These are phyloP conservation scores for Epizoanthus scotinus DNA, from an alignment of 92 coral and sea anemone genomes.

Conservation along the genomic window DNA sequence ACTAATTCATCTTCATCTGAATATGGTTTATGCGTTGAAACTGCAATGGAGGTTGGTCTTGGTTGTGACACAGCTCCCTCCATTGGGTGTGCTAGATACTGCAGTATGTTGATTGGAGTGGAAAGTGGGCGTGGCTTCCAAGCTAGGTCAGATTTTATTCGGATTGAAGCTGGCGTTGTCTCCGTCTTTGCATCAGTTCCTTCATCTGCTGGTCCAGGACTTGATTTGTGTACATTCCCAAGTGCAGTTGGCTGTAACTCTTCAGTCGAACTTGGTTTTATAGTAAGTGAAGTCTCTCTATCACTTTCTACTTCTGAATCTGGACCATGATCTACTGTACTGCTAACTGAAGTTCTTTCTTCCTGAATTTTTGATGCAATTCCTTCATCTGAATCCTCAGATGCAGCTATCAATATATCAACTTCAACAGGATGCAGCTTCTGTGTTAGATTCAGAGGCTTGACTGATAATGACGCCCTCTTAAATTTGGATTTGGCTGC, in stretches of 20 bases:
- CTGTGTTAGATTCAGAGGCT: constrained; percentile 1
- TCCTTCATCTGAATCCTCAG: background rate
- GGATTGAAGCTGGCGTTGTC: background rate
- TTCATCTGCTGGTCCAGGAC: background rate
- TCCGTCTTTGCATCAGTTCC: background rate
- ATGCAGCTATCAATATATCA: constrained; percentile 5
- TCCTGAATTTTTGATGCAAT: background rate
- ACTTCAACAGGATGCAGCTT: constrained; percentile 34
- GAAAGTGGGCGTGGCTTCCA: background rate
- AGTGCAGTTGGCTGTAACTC: background rate
- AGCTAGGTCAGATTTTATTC: constrained; percentile 10
- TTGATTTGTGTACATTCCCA: background rate
- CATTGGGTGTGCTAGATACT: background rate
- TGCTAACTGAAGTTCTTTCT: background rate
- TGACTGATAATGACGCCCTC: constrained; percentile 21
- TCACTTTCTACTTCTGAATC: background rate
- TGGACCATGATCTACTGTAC: background rate
- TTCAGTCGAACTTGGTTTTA: background rate
- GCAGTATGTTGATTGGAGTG: background rate
- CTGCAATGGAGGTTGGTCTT: constrained; percentile 22
- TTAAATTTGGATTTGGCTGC: constrained; percentile 1
- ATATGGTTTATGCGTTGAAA: background rate
- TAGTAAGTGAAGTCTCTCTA: background rate
- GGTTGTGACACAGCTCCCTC: background rate
- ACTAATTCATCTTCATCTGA: constrained; percentile 10